These are phyloP conservation scores for Diadegma fenestrale DNA, from an alignment of 2,888 invertebrate genomes.

Conservation along the genomic window DNA sequence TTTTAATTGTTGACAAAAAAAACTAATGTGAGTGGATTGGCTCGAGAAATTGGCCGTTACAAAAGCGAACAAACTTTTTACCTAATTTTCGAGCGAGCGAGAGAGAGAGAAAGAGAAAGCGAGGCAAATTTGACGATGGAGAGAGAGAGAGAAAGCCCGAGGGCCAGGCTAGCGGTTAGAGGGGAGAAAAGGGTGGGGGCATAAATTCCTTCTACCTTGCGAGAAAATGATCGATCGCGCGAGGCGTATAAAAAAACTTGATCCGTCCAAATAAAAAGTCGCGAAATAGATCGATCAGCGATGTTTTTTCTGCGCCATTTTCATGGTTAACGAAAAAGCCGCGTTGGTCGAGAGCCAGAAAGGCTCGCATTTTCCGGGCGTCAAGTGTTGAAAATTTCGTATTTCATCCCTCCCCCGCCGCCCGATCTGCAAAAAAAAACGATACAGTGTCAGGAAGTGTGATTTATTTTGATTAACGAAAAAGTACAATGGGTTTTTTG, in stretches of 20 bases:
- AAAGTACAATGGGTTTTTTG: conserved; percentile 27
- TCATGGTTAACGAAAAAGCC: neutral
- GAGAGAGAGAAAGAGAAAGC: conserved; percentile 1
- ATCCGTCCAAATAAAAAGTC: conserved; percentile 18
- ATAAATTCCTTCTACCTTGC: conserved; percentile 41
- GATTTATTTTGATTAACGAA: conserved; percentile 43
- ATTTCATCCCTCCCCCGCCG: neutral
- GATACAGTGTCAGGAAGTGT: conserved; percentile 68
- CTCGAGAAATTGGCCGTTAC: conserved; percentile 64
- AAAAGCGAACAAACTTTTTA: conserved; percentile 38
- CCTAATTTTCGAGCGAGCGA: conserved; percentile 21
- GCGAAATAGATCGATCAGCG: conserved; percentile 6
- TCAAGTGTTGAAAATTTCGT: conserved; percentile 22
- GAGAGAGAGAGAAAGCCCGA: conserved; percentile 19
- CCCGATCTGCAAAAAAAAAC: neutral
- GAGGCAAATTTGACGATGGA: neutral
- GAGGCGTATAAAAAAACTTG: conserved; percentile 1
- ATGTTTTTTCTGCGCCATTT: neutral
- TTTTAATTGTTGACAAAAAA: conserved; percentile 76
- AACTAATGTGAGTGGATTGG: conserved; percentile 81
- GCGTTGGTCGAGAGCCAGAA: neutral
- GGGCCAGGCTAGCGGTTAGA: conserved; percentile 21
- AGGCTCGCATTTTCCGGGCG: neutral
- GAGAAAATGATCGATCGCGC: conserved; percentile 36
- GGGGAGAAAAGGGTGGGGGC: conserved; percentile 50